Percentiles rank a stretch among this genome's conserved stretches.
Conservation (phyloP, 2,888 invertebrate species). For the Elmis aenea region DNA sequence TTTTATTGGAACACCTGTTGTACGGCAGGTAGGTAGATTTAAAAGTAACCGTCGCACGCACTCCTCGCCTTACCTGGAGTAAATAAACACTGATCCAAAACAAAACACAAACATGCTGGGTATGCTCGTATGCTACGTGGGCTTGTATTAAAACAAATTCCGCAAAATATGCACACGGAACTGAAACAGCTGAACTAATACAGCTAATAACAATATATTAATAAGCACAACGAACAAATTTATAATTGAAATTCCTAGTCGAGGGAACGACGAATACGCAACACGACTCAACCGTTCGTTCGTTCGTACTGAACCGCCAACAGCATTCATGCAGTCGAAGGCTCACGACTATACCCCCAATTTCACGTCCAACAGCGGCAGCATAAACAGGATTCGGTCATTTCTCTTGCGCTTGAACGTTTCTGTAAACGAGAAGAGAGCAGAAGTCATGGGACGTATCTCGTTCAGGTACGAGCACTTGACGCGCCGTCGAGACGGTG, state of each 20-base stretch:
- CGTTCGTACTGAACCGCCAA: slow-evolving; percentile 28
- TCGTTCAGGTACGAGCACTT: slow-evolving; percentile 13
- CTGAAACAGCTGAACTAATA: too few relatives aligned
- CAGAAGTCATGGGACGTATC: slow-evolving; percentile 17
- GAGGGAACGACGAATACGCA: too few relatives aligned
- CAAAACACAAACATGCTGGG: background rate
- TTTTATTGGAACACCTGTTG: slow-evolving; percentile 17
- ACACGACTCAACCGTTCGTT: slow-evolving; percentile 15
- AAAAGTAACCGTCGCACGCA: slow-evolving; percentile 15
- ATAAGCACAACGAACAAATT: too few relatives aligned
- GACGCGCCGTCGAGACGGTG: slow-evolving; percentile 26
- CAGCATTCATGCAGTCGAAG: slow-evolving; percentile 27
- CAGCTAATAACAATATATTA: too few relatives aligned
- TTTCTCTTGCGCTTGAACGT: slow-evolving; percentile 19
- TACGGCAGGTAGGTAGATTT: slow-evolving; percentile 9
- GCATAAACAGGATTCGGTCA: slow-evolving; percentile 12
- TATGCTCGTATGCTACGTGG: too few relatives aligned
- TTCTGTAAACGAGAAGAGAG: slow-evolving; percentile 14
- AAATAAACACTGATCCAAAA: slow-evolving; percentile 7
- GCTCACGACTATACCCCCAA: slow-evolving; percentile 23
- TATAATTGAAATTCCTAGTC: too few relatives aligned
- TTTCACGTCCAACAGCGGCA: slow-evolving; percentile 12
- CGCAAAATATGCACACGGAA: too few relatives aligned
- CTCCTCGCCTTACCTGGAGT: slow-evolving; percentile 12
- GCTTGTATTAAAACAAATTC: too few relatives aligned